A percentile compares a stretch with the other conserved stretches of the same genome.
phyloP scores from a whole-genome alignment of 2,888 invertebrate genomes.

The Cryptosula pallasiana region DNA sequence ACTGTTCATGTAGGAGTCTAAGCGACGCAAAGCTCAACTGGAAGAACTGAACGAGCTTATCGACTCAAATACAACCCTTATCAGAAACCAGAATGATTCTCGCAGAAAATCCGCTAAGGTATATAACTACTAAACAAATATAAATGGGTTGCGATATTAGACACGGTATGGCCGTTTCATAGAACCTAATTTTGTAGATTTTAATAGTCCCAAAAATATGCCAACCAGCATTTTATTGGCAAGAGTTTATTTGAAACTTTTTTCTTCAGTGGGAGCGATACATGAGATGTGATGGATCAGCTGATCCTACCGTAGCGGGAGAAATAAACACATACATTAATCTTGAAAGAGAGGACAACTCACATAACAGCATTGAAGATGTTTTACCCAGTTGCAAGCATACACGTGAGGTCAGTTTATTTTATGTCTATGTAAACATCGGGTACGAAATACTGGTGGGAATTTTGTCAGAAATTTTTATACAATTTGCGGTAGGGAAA shows the following conservation, averaged over 20 bases:
- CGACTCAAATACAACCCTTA: conserved; percentile 32
- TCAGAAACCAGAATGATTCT: conserved; percentile 33
- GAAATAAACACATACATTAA: conserved; percentile 53
- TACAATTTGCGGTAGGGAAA: too few species aligned
- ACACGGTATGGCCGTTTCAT: too few species aligned
- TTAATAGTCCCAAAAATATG: too few species aligned
- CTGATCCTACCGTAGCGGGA: conserved; percentile 47
- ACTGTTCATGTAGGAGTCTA: conserved; percentile 45
- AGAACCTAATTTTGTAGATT: too few species aligned
- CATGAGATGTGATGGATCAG: conserved; percentile 53
- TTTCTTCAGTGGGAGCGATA: conserved; percentile 48
- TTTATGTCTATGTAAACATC: too few species aligned
- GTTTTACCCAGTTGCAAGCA: conserved; percentile 43
- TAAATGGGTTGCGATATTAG: too few species aligned
- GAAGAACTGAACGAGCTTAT: conserved; percentile 38
- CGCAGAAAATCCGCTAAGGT: conserved; percentile 43
- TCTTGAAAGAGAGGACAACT: conserved; percentile 41
- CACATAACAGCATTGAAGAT: conserved; percentile 36
- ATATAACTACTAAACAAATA: too few species aligned
- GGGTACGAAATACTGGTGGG: too few species aligned
- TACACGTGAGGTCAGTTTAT: conserved; percentile 32
- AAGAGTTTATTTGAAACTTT: too few species aligned
- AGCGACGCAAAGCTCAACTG: conserved; percentile 41
- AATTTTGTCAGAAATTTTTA: too few species aligned
- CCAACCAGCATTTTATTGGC: too few species aligned